These are phyloP conservation scores for Lymantria dispar DNA, from an alignment of 2,888 invertebrate genomes.

Conservation along the genomic window DNA sequence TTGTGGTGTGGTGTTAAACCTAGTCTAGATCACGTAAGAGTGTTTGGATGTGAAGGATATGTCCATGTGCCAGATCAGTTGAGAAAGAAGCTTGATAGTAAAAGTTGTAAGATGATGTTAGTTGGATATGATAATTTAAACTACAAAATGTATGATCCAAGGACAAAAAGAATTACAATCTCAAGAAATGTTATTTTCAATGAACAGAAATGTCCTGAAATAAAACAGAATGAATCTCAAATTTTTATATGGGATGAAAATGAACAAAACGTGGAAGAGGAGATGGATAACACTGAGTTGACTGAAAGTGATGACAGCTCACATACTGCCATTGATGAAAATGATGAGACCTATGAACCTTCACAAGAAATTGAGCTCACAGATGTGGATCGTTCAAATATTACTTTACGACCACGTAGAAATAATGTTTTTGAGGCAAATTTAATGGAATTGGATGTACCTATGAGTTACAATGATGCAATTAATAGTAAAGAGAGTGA, in stretches of 20 bases:
- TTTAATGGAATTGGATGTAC: not conserved
- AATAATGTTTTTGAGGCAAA: not conserved
- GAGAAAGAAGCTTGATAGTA: slow-evolving; percentile 17
- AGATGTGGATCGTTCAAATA: not conserved
- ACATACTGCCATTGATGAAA: not conserved
- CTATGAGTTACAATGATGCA: not conserved
- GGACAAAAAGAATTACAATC: slow-evolving; percentile 10
- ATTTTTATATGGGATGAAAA: not conserved
- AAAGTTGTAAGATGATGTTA: slow-evolving; percentile 30
- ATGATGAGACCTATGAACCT: not conserved
- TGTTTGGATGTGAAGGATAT: slow-evolving; percentile 37
- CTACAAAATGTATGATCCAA: slow-evolving; percentile 33
- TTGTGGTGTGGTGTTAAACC: slow-evolving; percentile 8
- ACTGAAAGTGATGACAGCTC: not conserved
- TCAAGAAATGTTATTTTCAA: slow-evolving; percentile 32
- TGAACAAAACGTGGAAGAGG: not conserved
- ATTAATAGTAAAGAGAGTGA: not conserved
- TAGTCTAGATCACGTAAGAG: slow-evolving; percentile 14
- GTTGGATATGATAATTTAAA: slow-evolving; percentile 41
- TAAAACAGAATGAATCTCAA: slow-evolving; percentile 9
- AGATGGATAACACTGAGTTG: not conserved
- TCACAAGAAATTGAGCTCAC: not conserved
- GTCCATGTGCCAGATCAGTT: slow-evolving; percentile 39
- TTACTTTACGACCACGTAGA: not conserved
- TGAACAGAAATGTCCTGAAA: slow-evolving; percentile 14